Evolutionary conservation across 2,113 vertebrate genomes (phyloP), one percentile per base, ranked within the genome.

Genomic region (Ctenomys sociabilis): DNA sequence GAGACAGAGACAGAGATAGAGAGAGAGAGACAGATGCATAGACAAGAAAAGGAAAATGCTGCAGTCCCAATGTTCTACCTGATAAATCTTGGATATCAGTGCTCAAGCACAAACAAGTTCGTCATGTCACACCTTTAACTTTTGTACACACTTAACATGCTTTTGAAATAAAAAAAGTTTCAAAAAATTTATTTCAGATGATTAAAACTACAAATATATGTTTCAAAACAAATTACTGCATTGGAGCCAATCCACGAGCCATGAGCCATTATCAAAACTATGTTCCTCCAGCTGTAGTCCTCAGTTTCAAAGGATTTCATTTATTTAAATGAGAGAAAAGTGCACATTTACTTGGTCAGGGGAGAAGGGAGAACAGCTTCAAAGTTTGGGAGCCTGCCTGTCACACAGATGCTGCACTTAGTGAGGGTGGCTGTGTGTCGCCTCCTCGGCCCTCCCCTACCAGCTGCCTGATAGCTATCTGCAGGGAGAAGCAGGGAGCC

Each of bases 401-500:
- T 93, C 90, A 92, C n/a, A 28, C 64, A 92, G 97, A 96, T 40
- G 92, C 75, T 64, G 61, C 82, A 59, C 19, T 73, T 37, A 52
- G 77, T 19, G 85, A 95, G 80, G 82, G 49, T 2, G 35, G 81
- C 70, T 90, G 40, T 37, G 49, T 0, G 13, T 52, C 57, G 7
- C 75, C 88, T 82, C 64, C 61, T 40, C 24, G 0, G 52, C 40
- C 85, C 75, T 80, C 85, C 87, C 95, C 96, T 85, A 82, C 93
- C 52, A 89, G 96, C 70, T 75, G 92, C 83, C 92, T 70, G 95
- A 97, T 97, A 94, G 59, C 77, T 97, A 94, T 97, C 96, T 96
- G 85, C 30, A 7, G 94, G n/a, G 86, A 92, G 61, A 43, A 3
- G 68, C 78, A 24, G 87, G 90, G 89, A 87, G 90, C 21, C 59